Conservation (phyloP, 2,113 vertebrate species). For the Bambusicola thoracicus region DNA sequence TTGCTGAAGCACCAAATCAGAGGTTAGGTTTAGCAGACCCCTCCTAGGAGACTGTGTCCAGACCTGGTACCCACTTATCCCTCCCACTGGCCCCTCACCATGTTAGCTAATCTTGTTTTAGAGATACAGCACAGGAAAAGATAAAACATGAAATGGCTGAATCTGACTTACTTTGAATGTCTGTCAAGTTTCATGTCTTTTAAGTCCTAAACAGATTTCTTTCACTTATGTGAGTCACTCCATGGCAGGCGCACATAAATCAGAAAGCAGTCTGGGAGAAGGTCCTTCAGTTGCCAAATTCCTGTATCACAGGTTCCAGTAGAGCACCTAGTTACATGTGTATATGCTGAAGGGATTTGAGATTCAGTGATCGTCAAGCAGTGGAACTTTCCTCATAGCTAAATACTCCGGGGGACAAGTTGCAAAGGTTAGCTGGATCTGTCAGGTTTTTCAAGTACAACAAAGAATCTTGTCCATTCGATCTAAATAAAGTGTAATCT, state of each 20-base stretch:
- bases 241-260: constrained; percentile 60
- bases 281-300: constrained; percentile 43
- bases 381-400: not conserved
- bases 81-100: not conserved
- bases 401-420: constrained; percentile 63
- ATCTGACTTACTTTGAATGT: constrained; percentile 33
- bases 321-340: constrained; percentile 15
- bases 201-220: constrained; percentile 47
- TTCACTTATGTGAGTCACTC: constrained; percentile 18
- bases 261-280: constrained; percentile 52
- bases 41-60: not conserved
- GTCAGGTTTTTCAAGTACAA: constrained; percentile 74
- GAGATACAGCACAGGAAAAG: constrained; percentile 13
- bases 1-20: constrained; percentile 34
- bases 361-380: constrained; percentile 64
- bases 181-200: constrained; percentile 48
- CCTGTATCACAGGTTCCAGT: constrained; percentile 34
- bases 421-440: constrained; percentile 78
- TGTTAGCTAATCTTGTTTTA: constrained; percentile 1
- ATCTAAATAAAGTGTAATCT: constrained; percentile 63
- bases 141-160: constrained; percentile 10
- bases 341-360: constrained; percentile 24
- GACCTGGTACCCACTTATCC: not conserved
- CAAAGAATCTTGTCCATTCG: constrained; percentile 67
- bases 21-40: not conserved